These are phyloP conservation scores for Hydropsyche betteni DNA, from an alignment of 2,888 invertebrate species.

Conservation along the genomic window DNA sequence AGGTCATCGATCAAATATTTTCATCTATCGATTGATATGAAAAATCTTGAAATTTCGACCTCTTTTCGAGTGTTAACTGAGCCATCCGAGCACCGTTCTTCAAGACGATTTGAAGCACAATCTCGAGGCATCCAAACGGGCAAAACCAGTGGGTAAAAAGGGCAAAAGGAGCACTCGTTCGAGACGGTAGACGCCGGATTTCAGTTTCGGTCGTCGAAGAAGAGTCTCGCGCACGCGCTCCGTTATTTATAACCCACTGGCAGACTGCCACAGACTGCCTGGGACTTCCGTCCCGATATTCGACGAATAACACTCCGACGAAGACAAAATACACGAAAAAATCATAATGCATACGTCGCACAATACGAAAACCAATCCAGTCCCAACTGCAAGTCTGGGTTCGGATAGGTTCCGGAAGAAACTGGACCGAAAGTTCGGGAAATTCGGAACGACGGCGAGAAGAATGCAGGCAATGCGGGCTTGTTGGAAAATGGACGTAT, in stretches of 20 bases:
- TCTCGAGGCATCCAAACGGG: neutral
- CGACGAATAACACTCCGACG: constrained; percentile 12
- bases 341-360: neutral
- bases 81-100: too few species aligned
- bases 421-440: too few species aligned
- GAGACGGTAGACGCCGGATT: constrained; percentile 25
- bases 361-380: too few species aligned
- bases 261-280: constrained; percentile 39
- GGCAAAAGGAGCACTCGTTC: neutral
- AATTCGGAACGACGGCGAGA: too few species aligned
- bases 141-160: constrained; percentile 9
- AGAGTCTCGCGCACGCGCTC: constrained; percentile 22
- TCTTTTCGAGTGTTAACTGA: too few species aligned
- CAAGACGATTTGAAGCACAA: neutral
- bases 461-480: too few species aligned
- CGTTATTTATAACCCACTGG: constrained; percentile 44
- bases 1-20: too few species aligned
- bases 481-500: too few species aligned
- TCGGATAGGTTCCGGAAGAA: too few species aligned
- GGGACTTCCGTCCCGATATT: constrained; percentile 42
- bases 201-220: constrained; percentile 9
- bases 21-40: too few species aligned
- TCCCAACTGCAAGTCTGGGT: too few species aligned
- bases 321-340: neutral
- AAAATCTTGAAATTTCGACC: too few species aligned